phyloP scores from a whole-genome alignment of 2,888 invertebrate genomes.

The Drosophila borborema region DNA sequence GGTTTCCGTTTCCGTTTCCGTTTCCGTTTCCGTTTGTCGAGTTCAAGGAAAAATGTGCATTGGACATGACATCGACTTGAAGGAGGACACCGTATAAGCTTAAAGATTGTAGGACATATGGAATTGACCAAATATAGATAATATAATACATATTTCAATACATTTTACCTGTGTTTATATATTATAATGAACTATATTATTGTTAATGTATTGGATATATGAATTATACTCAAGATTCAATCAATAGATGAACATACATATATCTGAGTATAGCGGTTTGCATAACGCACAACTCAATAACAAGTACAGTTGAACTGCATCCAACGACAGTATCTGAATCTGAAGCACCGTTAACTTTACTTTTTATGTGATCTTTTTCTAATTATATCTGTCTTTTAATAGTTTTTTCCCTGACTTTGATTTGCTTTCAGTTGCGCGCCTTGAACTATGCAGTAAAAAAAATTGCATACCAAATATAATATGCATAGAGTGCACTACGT shows the following conservation, averaged over 20 bases:
- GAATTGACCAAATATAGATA: too few relatives aligned
- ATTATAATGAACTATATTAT: too few relatives aligned
- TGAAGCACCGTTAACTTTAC: background rate
- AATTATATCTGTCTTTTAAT: background rate
- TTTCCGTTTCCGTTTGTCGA: slow-evolving; percentile 68
- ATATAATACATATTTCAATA: too few relatives aligned
- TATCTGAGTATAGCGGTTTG: too few relatives aligned
- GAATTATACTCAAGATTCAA: too few relatives aligned
- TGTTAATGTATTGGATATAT: too few relatives aligned
- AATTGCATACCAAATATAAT: slow-evolving; percentile 21
- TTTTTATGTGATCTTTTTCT: background rate
- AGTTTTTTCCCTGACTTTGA: slow-evolving; percentile 20
- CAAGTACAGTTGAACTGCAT: background rate
- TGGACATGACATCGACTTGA: slow-evolving; percentile 49
- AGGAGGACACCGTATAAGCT: too few relatives aligned
- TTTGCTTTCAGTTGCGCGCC: slow-evolving; percentile 36
- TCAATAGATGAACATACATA: too few relatives aligned
- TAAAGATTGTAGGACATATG: too few relatives aligned
- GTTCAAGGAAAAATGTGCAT: slow-evolving; percentile 63
- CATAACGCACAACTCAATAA: background rate
- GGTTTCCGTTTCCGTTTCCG: slow-evolving; percentile 68
- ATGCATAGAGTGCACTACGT: background rate
- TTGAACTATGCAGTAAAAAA: slow-evolving; percentile 53
- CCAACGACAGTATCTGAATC: background rate
- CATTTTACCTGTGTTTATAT: too few relatives aligned